Percentiles rank a stretch among this genome's conserved stretches.
Evolutionary conservation across 2,888 invertebrate genomes (phyloP).

Genomic region (Philereme transversata): DNA sequence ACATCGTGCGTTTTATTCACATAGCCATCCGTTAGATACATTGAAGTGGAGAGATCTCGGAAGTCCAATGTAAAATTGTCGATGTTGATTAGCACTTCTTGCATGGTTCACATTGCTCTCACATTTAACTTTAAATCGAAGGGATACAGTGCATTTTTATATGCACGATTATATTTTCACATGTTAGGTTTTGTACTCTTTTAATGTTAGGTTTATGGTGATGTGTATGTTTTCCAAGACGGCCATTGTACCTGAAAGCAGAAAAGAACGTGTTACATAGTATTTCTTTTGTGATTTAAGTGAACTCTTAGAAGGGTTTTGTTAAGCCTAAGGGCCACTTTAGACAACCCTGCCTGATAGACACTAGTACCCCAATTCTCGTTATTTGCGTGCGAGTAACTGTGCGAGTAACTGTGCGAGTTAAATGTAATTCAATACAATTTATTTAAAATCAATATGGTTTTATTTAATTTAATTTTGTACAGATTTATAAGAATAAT

Average conservation of each 20-base stretch:
- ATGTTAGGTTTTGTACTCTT: slow-evolving; percentile 34
- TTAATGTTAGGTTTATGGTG: slow-evolving; percentile 24
- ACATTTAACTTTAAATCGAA: slow-evolving; percentile 14
- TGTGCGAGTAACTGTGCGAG: no score
- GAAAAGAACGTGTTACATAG: slow-evolving; percentile 31
- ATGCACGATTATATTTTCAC: not conserved
- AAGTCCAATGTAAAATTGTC: slow-evolving; percentile 70
- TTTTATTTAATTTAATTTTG: no score
- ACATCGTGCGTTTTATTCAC: slow-evolving; percentile 64
- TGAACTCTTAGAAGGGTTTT: slow-evolving; percentile 26
- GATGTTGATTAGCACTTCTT: slow-evolving; percentile 59
- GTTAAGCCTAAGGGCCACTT: no score
- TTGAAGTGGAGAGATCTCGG: slow-evolving; percentile 69
- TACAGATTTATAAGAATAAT: no score
- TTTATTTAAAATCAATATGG: no score
- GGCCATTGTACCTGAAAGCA: slow-evolving; percentile 39
- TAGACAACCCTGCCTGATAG: no score
- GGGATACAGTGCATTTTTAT: not conserved
- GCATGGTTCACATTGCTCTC: slow-evolving; percentile 70
- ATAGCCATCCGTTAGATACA: slow-evolving; percentile 74
- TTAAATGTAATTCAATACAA: no score
- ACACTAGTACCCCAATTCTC: no score
- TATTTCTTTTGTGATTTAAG: slow-evolving; percentile 34
- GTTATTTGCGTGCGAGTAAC: no score
- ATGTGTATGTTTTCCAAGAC: slow-evolving; percentile 14